Conservation (phyloP, 2,888 invertebrate genomes). For the Caenorhabditis uteleia region DNA sequence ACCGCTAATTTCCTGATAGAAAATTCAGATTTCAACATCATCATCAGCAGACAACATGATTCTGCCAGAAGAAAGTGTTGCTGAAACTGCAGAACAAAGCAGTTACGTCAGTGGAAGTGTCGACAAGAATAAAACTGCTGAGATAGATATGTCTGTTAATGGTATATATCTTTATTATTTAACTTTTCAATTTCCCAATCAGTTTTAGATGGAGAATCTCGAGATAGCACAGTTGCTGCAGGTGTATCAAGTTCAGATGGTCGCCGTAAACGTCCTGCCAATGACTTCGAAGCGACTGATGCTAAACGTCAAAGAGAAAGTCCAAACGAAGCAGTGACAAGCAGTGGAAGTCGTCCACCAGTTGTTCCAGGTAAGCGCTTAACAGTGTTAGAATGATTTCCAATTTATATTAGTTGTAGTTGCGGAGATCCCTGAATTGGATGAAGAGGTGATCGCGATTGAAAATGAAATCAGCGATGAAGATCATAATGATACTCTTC, state of each 20-base stretch:
- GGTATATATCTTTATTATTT: conserved; percentile 4
- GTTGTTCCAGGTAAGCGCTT: conserved; percentile 1
- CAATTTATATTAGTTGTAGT: conserved; percentile 4
- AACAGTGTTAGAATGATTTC: background rate
- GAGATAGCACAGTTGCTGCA: conserved; percentile 32
- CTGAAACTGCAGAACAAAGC: conserved; percentile 36
- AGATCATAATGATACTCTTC: conserved; percentile 29
- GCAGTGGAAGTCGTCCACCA: conserved; percentile 37
- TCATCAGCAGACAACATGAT: conserved; percentile 5
- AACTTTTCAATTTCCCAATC: background rate
- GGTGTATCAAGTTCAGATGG: conserved; percentile 49
- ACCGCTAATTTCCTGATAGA: too few species aligned
- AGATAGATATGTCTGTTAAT: conserved; percentile 9
- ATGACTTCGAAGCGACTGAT: conserved; percentile 15
- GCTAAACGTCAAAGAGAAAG: conserved; percentile 43
- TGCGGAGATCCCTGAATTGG: conserved; percentile 36
- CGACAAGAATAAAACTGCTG: conserved; percentile 11
- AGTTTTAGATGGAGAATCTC: conserved; percentile 39
- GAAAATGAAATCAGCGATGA: conserved; percentile 40
- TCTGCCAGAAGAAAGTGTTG: conserved; percentile 32
- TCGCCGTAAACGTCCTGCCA: conserved; percentile 37
- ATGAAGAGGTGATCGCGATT: conserved; percentile 29
- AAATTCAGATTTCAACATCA: conserved; percentile 9
- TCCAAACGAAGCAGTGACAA: conserved; percentile 47
- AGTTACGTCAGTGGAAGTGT: conserved; percentile 39